Conservation (phyloP, 2,888 invertebrate genomes). For the Pyrrhosoma nymphula region DNA sequence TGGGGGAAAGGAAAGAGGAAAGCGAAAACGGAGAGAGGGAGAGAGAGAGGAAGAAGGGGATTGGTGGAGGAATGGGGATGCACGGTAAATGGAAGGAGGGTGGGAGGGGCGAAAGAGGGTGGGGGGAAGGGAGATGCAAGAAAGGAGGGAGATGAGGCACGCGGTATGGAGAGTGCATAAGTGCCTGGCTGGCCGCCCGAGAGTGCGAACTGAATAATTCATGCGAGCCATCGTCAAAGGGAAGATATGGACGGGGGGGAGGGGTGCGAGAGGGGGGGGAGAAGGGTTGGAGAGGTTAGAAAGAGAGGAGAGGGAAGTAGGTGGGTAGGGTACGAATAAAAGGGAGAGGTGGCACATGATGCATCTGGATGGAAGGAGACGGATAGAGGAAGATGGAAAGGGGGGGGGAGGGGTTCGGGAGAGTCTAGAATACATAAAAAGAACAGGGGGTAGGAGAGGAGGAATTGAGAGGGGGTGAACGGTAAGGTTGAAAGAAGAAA, state of each 20-base stretch:
- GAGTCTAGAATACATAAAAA: not conserved
- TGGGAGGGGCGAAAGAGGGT: not conserved
- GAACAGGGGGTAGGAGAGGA: not conserved
- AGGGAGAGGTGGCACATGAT: not conserved
- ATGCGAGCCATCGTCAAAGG: slow-evolving; percentile 13
- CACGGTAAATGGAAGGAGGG: not conserved
- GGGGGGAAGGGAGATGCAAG: not conserved
- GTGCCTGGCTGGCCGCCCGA: slow-evolving; percentile 32
- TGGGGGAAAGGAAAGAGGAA: not conserved
- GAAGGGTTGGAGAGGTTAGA: not conserved
- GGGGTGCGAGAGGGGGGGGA: not conserved
- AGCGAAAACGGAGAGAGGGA: not conserved
- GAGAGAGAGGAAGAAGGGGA: not conserved
- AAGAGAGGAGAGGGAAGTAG: no score
- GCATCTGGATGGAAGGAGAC: not conserved
- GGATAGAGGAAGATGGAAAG: not conserved
- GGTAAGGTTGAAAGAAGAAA: not conserved
- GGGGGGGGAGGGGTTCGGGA: not conserved
- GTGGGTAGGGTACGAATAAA: not conserved
- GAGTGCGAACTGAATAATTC: slow-evolving; percentile 39
- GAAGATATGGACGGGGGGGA: not conserved
- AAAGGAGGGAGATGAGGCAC: not conserved
- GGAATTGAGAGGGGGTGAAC: not conserved
- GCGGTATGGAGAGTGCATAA: not conserved
- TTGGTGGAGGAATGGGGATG: not conserved